A percentile compares a stretch with the other conserved stretches of the same genome.
These are phyloP conservation scores for Escarpia spicata DNA, from an alignment of 2,888 invertebrate species.

Conservation along the genomic window DNA sequence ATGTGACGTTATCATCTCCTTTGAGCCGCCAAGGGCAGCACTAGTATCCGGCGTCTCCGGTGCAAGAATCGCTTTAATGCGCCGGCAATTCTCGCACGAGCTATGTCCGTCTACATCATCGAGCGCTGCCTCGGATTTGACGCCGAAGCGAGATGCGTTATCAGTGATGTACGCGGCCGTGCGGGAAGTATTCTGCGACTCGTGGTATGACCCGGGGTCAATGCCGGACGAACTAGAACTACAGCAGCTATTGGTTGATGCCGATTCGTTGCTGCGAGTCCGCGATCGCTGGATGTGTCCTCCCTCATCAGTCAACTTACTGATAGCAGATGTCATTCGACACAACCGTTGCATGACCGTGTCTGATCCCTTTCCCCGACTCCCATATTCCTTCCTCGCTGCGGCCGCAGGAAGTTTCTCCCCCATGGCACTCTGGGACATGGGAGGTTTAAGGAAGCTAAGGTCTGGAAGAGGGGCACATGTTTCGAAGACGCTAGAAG, in stretches of 20 bases:
- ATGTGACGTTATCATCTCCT: conserved; percentile 4
- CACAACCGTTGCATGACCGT: background rate
- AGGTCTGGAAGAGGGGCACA: conserved; percentile 41
- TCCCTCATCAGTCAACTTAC: conserved; percentile 26
- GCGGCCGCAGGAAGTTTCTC: background rate
- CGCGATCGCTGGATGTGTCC: background rate
- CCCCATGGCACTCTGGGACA: conserved; percentile 20
- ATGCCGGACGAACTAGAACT: conserved; percentile 47
- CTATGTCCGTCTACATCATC: background rate
- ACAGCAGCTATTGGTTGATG: conserved; percentile 35
- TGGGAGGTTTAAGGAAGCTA: conserved; percentile 41
- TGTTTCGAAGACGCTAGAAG: background rate
- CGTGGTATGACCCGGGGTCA: conserved; percentile 36
- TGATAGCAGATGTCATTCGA: background rate
- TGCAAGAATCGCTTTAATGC: background rate
- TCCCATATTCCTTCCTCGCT: background rate
- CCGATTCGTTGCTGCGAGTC: background rate
- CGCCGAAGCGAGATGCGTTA: background rate
- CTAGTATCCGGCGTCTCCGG: background rate
- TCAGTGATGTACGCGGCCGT: background rate
- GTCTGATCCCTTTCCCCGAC: background rate
- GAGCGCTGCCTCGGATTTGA: background rate
- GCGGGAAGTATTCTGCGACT: conserved; percentile 24
- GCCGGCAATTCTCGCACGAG: background rate
- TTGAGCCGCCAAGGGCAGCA: background rate